phyloP scores from a whole-genome alignment of 2,113 vertebrate species.

The Urocolius indicus region DNA sequence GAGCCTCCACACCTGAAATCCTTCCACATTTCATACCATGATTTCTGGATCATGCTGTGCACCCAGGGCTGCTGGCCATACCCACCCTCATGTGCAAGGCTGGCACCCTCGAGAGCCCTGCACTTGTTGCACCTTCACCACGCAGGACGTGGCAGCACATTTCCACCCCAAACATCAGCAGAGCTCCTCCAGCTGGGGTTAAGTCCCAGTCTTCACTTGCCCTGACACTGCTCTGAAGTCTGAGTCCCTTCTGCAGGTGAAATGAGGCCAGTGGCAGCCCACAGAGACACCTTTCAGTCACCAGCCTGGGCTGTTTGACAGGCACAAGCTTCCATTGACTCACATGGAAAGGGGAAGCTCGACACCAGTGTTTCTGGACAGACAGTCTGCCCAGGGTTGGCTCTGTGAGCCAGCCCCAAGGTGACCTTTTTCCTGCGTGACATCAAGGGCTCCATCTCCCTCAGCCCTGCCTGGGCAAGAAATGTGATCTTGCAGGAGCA shows the following conservation, averaged over 20 bases:
- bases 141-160: accelerated
- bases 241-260: neutral
- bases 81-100: accelerated
- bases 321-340: conserved; percentile 45
- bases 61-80: neutral
- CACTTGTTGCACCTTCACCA: neutral
- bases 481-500: neutral
- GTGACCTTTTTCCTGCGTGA: neutral
- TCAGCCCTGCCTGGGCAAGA: neutral
- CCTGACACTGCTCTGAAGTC: neutral
- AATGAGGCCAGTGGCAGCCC: neutral
- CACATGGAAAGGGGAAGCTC: conserved; percentile 52
- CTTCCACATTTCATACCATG: neutral
- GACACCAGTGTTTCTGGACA: neutral
- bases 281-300: neutral
- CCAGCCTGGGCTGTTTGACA: neutral
- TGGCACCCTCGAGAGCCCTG: neutral
- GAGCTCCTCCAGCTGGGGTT: neutral
- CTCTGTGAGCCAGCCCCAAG: neutral
- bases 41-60: neutral
- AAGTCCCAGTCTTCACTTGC: accelerated
- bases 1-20: neutral
- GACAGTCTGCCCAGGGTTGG: neutral
- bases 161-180: neutral
- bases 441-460: neutral